A percentile compares a stretch with the other conserved stretches of the same genome.
Conservation (phyloP, 2,113 vertebrate species). For the Fulmarus glacialis region DNA sequence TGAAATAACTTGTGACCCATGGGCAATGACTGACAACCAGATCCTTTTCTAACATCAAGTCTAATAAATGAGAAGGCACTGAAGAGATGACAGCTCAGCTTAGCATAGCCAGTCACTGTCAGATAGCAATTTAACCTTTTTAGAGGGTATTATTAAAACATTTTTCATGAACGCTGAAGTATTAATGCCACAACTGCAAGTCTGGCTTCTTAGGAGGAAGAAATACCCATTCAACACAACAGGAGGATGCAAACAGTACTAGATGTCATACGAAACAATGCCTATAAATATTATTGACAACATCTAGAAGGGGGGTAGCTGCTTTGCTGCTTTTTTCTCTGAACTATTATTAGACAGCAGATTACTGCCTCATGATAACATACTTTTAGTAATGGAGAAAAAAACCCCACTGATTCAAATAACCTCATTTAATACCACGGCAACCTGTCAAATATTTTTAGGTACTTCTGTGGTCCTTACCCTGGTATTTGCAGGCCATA, state of each 20-base stretch:
- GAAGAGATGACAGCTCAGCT: background rate
- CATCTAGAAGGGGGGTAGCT: background rate
- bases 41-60: background rate
- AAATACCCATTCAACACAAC: background rate
- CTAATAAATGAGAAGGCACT: background rate
- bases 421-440: background rate
- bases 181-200: background rate
- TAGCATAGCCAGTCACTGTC: background rate
- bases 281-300: background rate
- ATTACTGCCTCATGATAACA: background rate
- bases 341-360: background rate
- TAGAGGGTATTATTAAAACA: background rate
- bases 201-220: background rate
- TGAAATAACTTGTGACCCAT: background rate
- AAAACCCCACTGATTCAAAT: background rate
- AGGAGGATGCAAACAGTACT: background rate
- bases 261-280: background rate
- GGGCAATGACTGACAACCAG: background rate
- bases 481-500: background rate
- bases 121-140: background rate
- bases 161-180: background rate
- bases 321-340: background rate
- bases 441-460: background rate
- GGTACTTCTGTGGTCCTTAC: background rate
- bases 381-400: background rate